A percentile compares a stretch with the other conserved stretches of the same genome.
Conservation (phyloP, 1,140 invertebrate species). For the Drosophila nannoptera region DNA sequence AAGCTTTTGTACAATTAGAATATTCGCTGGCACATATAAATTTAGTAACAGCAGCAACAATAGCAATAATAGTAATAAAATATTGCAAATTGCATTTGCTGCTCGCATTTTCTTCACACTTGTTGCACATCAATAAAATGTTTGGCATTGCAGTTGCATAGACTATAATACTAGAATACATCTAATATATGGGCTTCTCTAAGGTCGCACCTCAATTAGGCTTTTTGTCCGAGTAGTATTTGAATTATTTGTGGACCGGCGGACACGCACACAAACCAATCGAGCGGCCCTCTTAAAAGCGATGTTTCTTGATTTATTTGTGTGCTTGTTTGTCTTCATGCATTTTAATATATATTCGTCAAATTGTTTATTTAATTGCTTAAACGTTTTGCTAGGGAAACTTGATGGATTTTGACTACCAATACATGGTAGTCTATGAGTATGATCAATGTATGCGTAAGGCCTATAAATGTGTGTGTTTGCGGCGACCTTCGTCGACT, state of each 20-base stretch:
- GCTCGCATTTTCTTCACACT: slow-evolving; percentile 20
- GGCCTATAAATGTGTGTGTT: slow-evolving; percentile 4
- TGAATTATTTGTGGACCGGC: neutral
- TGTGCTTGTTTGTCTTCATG: slow-evolving; percentile 35
- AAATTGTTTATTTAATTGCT: slow-evolving; percentile 39
- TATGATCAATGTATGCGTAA: slow-evolving; percentile 25
- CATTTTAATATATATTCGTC: slow-evolving; percentile 41
- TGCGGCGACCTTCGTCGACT: slow-evolving; percentile 14
- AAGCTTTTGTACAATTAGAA: slow-evolving; percentile 27
- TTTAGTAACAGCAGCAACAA: slow-evolving; percentile 21
- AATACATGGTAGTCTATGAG: neutral
- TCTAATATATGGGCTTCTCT: neutral
- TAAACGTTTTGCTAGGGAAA: slow-evolving; percentile 22
- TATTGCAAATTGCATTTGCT: slow-evolving; percentile 28
- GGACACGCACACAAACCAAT: neutral
- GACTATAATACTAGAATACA: no score
- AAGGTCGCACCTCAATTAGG: slow-evolving; percentile 34
- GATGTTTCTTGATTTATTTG: slow-evolving; percentile 38
- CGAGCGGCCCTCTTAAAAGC: neutral
- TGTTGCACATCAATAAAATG: slow-evolving; percentile 29
- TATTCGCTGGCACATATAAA: slow-evolving; percentile 25
- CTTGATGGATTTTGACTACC: slow-evolving; percentile 2
- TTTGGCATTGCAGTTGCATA: slow-evolving; percentile 19
- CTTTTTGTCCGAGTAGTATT: slow-evolving; percentile 5
- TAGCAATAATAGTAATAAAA: slow-evolving; percentile 9